Evolutionary conservation across 2,113 vertebrate genomes (phyloP).

Genomic region (Asarcornis scutulata): DNA sequence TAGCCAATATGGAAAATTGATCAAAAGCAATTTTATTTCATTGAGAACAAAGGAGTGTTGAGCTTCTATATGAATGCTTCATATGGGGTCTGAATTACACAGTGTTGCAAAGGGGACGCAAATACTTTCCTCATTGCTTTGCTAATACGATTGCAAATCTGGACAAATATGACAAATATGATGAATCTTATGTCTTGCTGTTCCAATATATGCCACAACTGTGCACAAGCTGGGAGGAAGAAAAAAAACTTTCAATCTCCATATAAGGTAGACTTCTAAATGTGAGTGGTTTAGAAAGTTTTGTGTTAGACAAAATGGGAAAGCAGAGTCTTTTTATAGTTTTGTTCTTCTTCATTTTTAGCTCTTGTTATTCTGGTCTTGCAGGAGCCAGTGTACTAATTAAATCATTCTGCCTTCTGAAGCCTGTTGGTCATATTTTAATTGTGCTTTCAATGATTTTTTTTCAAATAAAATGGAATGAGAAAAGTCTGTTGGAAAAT

Average conservation of each 20-base stretch:
- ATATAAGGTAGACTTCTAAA: not conserved
- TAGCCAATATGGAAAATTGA: not conserved
- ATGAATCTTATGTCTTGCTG: not conserved
- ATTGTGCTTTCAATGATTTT: not conserved
- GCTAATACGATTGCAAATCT: not conserved
- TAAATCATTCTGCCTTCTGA: slow-evolving; percentile 26
- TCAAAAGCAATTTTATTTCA: not conserved
- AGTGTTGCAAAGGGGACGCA: not conserved
- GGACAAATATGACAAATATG: not conserved
- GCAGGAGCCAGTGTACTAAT: not conserved
- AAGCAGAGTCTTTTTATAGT: slow-evolving; percentile 4
- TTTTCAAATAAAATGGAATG: not conserved
- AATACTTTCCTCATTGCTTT: not conserved
- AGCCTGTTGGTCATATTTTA: not conserved
- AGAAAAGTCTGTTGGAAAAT: not conserved
- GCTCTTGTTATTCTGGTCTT: slow-evolving; percentile 27
- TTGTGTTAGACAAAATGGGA: not conserved
- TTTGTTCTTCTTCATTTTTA: not conserved
- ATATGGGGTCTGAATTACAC: not conserved
- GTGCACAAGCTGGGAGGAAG: not conserved
- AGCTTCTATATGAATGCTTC: slow-evolving; percentile 17
- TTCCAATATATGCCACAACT: not conserved
- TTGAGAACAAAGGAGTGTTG: not conserved
- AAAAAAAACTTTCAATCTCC: not conserved
- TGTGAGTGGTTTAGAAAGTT: not conserved